Evolutionary conservation across 2,888 invertebrate genomes (phyloP), one percentile per base, ranked within the genome.

Genomic region (Ditula angustiorana): DNA sequence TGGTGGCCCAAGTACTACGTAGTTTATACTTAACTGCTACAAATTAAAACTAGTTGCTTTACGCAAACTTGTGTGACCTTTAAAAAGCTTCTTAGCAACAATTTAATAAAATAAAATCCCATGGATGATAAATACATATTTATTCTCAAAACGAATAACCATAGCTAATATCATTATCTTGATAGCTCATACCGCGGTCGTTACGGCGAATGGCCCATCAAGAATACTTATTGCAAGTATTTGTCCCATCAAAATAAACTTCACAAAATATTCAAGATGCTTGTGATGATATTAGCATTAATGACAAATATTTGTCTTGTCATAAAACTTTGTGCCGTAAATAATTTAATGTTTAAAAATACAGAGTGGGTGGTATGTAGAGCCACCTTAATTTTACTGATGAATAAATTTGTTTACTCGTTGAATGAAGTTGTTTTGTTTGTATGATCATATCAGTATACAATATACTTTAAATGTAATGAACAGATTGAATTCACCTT

Each of bases 191-290:
- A 57, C 33, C 30, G 24, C 13, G 44, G 16, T 13, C 50, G 44
- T 33, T 41, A 5, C 33, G 33, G 50, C 33, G 33, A 63, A 63
- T 63, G 58, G 30, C 33, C 44, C 44, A 50, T 44, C 58, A 52
- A 41, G 35, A 52, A 50, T 33, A 57, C 30, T 41, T 58, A 58
- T 63, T 24, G 44, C 44, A 10, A 33, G 30, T 23, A 62, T 62
- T 62, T 57, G 41, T 62, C 62, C 28, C 55, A 41, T 56, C 55
- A 56, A 41, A n/a, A 56, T 26, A 56, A 26, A 41, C 11, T 10
- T 50, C 30, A 2, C 2, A 19, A 4, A 33, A 41, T 41, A 41
- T 41, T 41, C 19, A 10, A 41, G 41, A 19, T 41, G 41, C 10
- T 41, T 19, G 3, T 19, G 47, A 19, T 47, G 47, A 47, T 24